Evolutionary conservation across 2,888 invertebrate species (phyloP), one percentile per base, ranked within the genome.

Genomic region (Allolobophora icterica): DNA sequence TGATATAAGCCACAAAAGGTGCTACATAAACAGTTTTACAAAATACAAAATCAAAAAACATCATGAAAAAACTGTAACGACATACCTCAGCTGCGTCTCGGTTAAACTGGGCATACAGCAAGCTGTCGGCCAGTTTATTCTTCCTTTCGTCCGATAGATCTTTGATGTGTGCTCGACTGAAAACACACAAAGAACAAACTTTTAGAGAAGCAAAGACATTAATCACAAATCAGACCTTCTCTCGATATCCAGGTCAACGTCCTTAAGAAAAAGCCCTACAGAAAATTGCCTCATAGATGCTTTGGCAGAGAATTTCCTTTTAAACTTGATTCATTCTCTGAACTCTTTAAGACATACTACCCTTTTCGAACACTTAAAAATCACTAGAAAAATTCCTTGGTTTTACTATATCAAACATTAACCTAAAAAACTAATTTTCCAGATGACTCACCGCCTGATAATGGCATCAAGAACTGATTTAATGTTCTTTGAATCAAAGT

Each of bases 41-140:
- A 8, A 24, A 52, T 24, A 71, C 6, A n/a, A 52, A 52, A 24
- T 24, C 21, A 52, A 52, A 52, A 52, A 4, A 52, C 52, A 52
- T 52, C 42, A 42, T 40, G 13, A 45, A 52, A 21, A 52, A 71
- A n/a, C 71, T 8, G 71, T 71, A 71, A n/a, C 87, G 21, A 87
- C 3, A 89, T 93, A 95, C 96, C 95, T 99, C 99, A 11, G 97
- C 97, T 17, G 98, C 98, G 95, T 99, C 99, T 58, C 98, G 96
- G 45, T 97, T 97, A 96, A 99, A 99, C 96, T 98, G 98, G 0
- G 98, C 97, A 94, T 98, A 97, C 8, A 98, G 96, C 38, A 98
- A 96, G 0, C 97, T 97, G 92, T 98, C 97, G 58, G 96, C 97
- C n/a, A 99, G 96, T 92, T 96, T 96, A 90, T 96, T 96, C 92